A percentile compares a stretch with the other conserved stretches of the same genome.
Evolutionary conservation across 2,888 invertebrate genomes (phyloP).

Genomic region (Agapostemon virescens): DNA sequence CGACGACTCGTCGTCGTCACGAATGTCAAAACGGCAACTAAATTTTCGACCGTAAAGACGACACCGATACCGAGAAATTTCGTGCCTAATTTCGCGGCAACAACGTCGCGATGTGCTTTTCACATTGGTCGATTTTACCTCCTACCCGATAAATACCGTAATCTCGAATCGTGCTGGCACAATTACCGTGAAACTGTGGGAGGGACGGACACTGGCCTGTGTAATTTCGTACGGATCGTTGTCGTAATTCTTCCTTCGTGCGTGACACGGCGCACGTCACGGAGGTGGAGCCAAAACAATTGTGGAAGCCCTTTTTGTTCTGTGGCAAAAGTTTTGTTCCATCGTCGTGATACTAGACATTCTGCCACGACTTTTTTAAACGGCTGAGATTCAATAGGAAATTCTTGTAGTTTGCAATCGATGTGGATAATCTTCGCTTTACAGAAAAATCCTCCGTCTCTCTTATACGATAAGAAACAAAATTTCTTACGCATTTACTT

Average conservation of each 20-base stretch:
- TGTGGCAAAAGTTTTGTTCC: background rate
- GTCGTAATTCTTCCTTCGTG: conserved; percentile 20
- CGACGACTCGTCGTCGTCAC: background rate
- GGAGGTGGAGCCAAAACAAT: background rate
- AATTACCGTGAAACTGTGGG: conserved; percentile 32
- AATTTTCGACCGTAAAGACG: background rate
- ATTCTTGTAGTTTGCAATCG: too few relatives aligned
- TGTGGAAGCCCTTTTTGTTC: too few relatives aligned
- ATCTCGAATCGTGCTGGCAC: conserved; percentile 14
- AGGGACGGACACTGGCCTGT: conserved; percentile 12
- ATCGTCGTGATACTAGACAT: background rate
- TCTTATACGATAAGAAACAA: too few relatives aligned
- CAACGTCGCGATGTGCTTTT: conserved; percentile 18
- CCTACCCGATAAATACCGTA: conserved; percentile 32
- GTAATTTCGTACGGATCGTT: conserved; percentile 37
- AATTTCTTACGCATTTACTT: too few relatives aligned
- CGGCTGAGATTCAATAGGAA: background rate
- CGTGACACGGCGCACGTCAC: conserved; percentile 22
- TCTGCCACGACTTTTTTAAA: background rate
- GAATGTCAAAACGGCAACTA: background rate
- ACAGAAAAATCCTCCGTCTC: too few relatives aligned
- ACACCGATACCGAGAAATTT: background rate
- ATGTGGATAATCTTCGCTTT: too few relatives aligned
- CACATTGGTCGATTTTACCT: conserved; percentile 13
- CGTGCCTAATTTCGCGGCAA: conserved; percentile 14